Base-by-base conservation (phyloP, 2,888 invertebrate genomes). In the Argyresthia goedartella region DNA sequence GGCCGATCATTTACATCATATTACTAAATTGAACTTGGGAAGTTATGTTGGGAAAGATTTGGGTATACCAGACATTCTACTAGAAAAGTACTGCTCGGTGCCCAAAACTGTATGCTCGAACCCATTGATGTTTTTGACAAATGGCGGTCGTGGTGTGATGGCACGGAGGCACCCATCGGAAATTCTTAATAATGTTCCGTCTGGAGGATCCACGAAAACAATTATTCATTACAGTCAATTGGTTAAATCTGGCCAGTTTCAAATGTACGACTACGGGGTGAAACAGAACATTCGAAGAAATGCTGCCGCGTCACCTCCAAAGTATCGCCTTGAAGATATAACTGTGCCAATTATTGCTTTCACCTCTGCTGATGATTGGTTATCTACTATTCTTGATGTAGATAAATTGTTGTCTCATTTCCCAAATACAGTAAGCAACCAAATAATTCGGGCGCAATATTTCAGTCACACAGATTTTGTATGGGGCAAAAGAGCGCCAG, bases 391-490 rank as follows among this genome's bases (percentile, higher is more conserved):
- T 1, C 15, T 9, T 14, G 44, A 44, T 15, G 44, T 15, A 10
- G 44, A 10, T 1, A 44, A 14, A 14, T 15, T 44, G 14, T 9
- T 44, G 10, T 15, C 15, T 8, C 14, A 14, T 14, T 10, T 44
- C 15, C 16, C 44, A 9, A 44, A 44, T 15, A 8, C 16, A 10
- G 14, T 44, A 10, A 4, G 14, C 10, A 65, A 73, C 47, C 65
- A 67, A 39, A 53, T 65, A 4, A 58, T 76, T 7, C 60, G 55
- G 36, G 55, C 52, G 6, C 13, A 54, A 0, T 54, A 62, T 13
- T 76, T 76, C 45, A 62, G 63, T 15, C 76, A 77, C 44, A 64
- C 65, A 4, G 72, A 74, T 56, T 76, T 76, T 54, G 34, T 73
- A 33, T 72, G 66, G 64, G 64, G 62, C 13, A 57, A 61, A n/a